A percentile compares a stretch with the other conserved stretches of the same genome.
These are phyloP conservation scores for Peromyscus nudipes DNA, from an alignment of 2,797 vertebrate genomes.

Conservation along the genomic window DNA sequence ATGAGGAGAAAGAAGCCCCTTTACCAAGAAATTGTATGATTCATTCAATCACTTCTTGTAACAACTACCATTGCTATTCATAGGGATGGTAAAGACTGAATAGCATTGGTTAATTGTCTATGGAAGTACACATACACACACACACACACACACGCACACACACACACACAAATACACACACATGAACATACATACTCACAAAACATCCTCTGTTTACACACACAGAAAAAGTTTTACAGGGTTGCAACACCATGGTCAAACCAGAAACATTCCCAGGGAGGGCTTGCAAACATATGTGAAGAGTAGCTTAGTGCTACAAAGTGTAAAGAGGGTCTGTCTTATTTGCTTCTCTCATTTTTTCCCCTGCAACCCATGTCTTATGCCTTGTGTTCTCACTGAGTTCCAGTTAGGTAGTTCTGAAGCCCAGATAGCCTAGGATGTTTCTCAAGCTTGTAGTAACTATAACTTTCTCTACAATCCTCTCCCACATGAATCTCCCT, in stretches of 20 bases:
- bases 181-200: background rate
- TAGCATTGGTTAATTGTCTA: background rate
- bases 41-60: background rate
- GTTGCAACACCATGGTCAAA: background rate
- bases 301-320: background rate
- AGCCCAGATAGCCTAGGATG: background rate
- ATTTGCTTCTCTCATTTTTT: background rate
- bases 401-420: background rate
- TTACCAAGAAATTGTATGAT: background rate
- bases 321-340: background rate
- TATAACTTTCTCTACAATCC: background rate
- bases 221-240: background rate
- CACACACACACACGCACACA: background rate
- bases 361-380: background rate
- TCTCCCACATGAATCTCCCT: background rate
- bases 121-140: background rate
- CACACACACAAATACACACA: background rate
- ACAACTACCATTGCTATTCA: background rate
- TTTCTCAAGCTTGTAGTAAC: background rate
- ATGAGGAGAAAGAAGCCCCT: background rate
- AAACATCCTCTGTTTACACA: background rate
- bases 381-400: background rate
- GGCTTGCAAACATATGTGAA: background rate
- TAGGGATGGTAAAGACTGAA: background rate
- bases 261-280: background rate